phyloP scores from a whole-genome alignment of 1,140 invertebrate genomes.

The Arion vulgaris region DNA sequence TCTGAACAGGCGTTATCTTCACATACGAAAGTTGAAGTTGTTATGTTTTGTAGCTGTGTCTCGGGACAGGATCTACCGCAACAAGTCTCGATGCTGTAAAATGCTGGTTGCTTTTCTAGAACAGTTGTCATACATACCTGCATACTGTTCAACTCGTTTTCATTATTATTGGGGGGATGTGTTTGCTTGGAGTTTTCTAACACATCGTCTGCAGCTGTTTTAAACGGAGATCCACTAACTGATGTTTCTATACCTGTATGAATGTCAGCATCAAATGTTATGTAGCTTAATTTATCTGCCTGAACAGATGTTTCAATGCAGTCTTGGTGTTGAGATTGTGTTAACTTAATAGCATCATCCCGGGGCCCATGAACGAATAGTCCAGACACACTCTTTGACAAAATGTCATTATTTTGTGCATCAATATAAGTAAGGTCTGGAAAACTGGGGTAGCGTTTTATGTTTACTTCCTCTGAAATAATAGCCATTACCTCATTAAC shows the following conservation, averaged over 20 bases:
- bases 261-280: background rate
- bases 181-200: too few species aligned
- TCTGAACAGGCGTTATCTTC: background rate
- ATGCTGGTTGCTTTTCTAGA: background rate
- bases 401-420: background rate
- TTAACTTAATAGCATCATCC: background rate
- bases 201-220: too few species aligned
- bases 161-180: background rate
- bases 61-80: too few species aligned
- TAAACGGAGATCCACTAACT: too few species aligned
- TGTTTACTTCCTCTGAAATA: conserved; percentile 25
- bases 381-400: background rate
- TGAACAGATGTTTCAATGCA: background rate
- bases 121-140: background rate
- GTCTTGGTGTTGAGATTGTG: background rate
- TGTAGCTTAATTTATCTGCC: background rate
- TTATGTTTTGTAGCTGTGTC: background rate
- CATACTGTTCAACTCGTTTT: background rate
- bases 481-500: conserved; percentile 15
- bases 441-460: conserved; percentile 26
- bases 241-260: too few species aligned
- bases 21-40: background rate
- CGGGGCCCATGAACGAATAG: background rate
- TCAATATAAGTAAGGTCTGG: conserved; percentile 21
- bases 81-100: background rate